Base-by-base conservation (phyloP, 1,140 invertebrate genomes). In the Calliopsis andreniformis region DNA sequence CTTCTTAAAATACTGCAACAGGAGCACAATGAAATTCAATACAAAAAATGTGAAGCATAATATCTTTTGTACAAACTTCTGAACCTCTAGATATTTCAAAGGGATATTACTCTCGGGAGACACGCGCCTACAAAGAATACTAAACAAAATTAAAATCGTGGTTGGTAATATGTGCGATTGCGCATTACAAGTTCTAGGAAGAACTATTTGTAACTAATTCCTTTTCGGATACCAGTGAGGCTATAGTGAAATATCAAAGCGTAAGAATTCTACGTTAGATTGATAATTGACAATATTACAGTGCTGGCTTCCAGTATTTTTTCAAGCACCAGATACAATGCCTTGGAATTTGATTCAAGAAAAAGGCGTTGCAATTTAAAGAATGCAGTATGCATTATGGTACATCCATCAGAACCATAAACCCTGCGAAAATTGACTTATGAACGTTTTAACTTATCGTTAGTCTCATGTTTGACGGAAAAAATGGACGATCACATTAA, bases 1-100 rank as follows among this genome's bases (percentile, higher is more conserved):
- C 87, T 91, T 30, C 84, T 92, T 5, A 88, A 87, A 77, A 88
- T 87, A 3, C 86, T 93, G 32, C 88, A 92, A 75, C 88, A 92
- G 75, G 91, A 92, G 42, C 91, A 90, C 75, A 84, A 87, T 28
- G 88, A 85, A 58, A 89, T 92, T 42, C 89, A 91, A 56, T n/a
- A n/a, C n/a, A n/a, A 82, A 86, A 20, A 90, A 85, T 55, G 77
- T 87, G 20, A 89, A 89, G 62, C 86, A 91, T 55, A 89, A 91
- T 56, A 87, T 90, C 12, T 87, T 12, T 87, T 90, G 58, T 91
- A 79, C 89, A 72, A 66, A 73, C 28, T 4, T 28, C 18, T 3
- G 43, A 3, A 23, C 16, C 23, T 55, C 25, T 6, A 61, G 5
- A 7, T 47, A 62, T 42, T 47, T 63, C 5, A 7, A 2, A 39